These are phyloP conservation scores for Hybognathus amarus DNA, from an alignment of 2,797 vertebrate genomes.

Conservation along the genomic window DNA sequence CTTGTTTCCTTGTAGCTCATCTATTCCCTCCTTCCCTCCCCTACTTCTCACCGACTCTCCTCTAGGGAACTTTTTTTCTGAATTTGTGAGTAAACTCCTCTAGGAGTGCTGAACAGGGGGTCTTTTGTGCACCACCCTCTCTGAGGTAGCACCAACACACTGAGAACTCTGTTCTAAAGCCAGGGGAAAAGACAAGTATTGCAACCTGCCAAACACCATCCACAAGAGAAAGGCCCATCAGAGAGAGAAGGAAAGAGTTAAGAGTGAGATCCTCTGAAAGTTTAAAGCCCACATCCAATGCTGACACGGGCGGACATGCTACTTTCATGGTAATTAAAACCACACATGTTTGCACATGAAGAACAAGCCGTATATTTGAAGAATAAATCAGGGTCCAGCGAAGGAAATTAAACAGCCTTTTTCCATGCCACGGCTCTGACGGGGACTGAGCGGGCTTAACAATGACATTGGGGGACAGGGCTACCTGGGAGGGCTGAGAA, in stretches of 20 bases:
- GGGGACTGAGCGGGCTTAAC: slow-evolving; percentile 56
- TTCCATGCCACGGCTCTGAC: not conserved
- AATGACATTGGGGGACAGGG: slow-evolving; percentile 52
- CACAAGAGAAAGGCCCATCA: slow-evolving; percentile 28
- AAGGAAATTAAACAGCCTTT: slow-evolving; percentile 37
- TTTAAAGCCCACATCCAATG: slow-evolving; percentile 57
- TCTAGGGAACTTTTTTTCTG: slow-evolving; percentile 27
- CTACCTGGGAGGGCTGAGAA: slow-evolving; percentile 62
- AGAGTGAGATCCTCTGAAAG: slow-evolving; percentile 44
- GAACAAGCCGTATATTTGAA: slow-evolving; percentile 49
- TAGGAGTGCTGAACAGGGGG: slow-evolving; percentile 62
- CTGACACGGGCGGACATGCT: slow-evolving; percentile 51
- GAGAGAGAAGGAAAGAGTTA: slow-evolving; percentile 32
- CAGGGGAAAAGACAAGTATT: slow-evolving; percentile 56
- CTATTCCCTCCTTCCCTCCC: slow-evolving; percentile 1
- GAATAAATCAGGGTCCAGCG: slow-evolving; percentile 40
- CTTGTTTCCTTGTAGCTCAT: slow-evolving; percentile 20
- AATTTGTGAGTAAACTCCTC: slow-evolving; percentile 50
- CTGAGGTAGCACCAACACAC: slow-evolving; percentile 60
- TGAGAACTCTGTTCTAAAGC: slow-evolving; percentile 63
- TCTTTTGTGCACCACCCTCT: slow-evolving; percentile 64
- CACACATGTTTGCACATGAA: slow-evolving; percentile 56
- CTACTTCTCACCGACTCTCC: too few relatives aligned
- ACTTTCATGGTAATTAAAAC: slow-evolving; percentile 58
- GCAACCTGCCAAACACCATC: slow-evolving; percentile 46